Conservation (phyloP, 2,888 invertebrate species). For the Monoplex corrugatus region DNA sequence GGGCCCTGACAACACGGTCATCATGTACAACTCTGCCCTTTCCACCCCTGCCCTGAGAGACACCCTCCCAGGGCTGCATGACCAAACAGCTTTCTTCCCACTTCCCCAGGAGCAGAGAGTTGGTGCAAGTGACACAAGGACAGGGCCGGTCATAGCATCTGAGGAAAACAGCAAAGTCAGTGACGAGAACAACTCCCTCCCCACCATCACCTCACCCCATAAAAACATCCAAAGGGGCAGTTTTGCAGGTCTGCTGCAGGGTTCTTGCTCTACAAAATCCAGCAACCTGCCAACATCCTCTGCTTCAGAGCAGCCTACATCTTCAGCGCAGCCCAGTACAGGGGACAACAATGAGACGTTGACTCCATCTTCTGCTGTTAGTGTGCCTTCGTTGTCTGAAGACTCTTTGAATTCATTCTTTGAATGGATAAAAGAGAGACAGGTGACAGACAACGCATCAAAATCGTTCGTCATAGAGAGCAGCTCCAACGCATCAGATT, state of each 20-base stretch:
- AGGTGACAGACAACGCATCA: not conserved
- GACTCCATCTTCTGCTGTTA: not conserved
- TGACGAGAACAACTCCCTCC: not conserved
- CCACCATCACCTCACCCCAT: conserved; percentile 23
- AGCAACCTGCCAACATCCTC: not conserved
- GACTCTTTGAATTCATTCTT: not conserved
- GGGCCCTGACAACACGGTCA: conserved; percentile 48
- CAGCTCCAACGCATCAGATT: conserved; percentile 28
- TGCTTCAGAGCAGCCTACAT: not conserved
- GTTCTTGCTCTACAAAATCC: not conserved
- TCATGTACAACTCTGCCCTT: conserved; percentile 44
- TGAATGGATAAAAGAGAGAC: conserved; percentile 19
- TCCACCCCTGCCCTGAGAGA: conserved; percentile 17
- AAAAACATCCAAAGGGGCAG: conserved; percentile 13
- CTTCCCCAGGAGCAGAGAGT: not conserved
- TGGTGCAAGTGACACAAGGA: not conserved
- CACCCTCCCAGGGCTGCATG: conserved; percentile 9
- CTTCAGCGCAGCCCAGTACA: not conserved
- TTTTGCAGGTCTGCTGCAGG: conserved; percentile 31
- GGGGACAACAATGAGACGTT: not conserved
- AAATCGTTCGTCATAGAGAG: not conserved
- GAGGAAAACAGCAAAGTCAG: not conserved
- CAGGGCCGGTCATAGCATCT: not conserved
- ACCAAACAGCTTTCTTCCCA: conserved; percentile 16
- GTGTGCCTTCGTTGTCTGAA: not conserved